Evolutionary conservation across 2,888 invertebrate genomes (phyloP).

Genomic region (Hydroisotoma schaefferi): DNA sequence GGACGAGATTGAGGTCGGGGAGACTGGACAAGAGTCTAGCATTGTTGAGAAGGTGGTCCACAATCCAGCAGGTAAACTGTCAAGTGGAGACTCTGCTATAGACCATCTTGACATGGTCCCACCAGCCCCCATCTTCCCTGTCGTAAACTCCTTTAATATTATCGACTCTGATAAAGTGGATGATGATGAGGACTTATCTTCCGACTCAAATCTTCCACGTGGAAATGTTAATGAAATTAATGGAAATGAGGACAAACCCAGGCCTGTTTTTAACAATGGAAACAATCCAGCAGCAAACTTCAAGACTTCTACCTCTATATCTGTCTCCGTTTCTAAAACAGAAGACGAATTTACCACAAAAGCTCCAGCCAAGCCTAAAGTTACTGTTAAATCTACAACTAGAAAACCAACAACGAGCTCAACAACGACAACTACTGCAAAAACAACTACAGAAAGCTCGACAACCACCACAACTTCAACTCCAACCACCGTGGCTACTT

Average conservation of each 20-base stretch:
- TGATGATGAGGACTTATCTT: conserved; percentile 16
- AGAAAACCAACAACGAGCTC: conserved; percentile 17
- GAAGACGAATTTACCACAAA: conserved; percentile 1
- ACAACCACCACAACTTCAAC: conserved; percentile 5
- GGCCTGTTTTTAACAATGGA: conserved; percentile 19
- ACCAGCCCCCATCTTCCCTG: conserved; percentile 26
- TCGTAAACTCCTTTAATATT: conserved; percentile 39
- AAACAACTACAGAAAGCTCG: conserved; percentile 12
- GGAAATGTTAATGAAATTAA: neutral
- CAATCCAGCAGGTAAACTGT: neutral
- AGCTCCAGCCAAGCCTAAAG: conserved; percentile 8
- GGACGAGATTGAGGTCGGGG: conserved; percentile 10
- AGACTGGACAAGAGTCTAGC: conserved; percentile 4
- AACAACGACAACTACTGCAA: conserved; percentile 15
- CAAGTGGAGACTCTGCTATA: neutral
- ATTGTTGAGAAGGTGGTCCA: conserved; percentile 5
- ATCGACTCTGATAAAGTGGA: conserved; percentile 25
- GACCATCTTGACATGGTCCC: conserved; percentile 21
- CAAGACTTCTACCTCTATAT: conserved; percentile 38
- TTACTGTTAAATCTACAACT: conserved; percentile 18
- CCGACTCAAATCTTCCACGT: conserved; percentile 3
- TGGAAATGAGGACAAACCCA: neutral
- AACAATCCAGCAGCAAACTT: conserved; percentile 3
- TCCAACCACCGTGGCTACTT: conserved; percentile 11
- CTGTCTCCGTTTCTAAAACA: conserved; percentile 31